Conservation (phyloP, 2,888 invertebrate genomes). For the Nemurella pictetii region DNA sequence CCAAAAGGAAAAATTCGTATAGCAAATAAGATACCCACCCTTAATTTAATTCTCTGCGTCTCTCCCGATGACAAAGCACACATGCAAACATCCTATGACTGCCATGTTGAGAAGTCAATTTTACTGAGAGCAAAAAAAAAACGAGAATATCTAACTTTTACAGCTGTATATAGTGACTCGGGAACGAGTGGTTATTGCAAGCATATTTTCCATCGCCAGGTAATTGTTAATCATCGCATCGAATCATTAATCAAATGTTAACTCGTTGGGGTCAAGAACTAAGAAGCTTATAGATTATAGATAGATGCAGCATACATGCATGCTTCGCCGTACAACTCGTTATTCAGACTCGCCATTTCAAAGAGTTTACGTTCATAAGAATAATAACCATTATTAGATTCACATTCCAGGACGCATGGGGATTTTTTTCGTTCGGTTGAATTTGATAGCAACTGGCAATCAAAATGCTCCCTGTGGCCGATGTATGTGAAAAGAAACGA, state of each 20-base stretch:
- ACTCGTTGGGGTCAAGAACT: not conserved
- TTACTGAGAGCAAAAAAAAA: not conserved
- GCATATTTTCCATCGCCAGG: not conserved
- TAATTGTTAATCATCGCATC: not conserved
- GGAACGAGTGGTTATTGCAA: not conserved
- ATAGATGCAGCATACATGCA: not conserved
- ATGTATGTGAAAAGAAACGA: not conserved
- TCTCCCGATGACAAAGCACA: not conserved
- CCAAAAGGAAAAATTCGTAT: not conserved
- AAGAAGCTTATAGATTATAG: not conserved
- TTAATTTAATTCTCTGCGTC: no score
- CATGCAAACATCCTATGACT: not conserved
- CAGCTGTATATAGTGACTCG: not conserved
- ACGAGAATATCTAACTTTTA: not conserved
- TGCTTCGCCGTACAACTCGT: not conserved
- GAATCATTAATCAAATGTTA: not conserved
- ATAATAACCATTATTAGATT: not conserved
- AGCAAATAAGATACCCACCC: not conserved
- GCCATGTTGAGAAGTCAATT: not conserved
- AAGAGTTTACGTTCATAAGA: not conserved
- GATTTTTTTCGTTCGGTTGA: not conserved
- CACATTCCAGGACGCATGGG: not conserved
- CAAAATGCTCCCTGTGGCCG: not conserved
- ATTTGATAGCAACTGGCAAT: not conserved
- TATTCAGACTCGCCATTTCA: not conserved